phyloP scores from a whole-genome alignment of 1,140 invertebrate species.

The Battus philenor region DNA sequence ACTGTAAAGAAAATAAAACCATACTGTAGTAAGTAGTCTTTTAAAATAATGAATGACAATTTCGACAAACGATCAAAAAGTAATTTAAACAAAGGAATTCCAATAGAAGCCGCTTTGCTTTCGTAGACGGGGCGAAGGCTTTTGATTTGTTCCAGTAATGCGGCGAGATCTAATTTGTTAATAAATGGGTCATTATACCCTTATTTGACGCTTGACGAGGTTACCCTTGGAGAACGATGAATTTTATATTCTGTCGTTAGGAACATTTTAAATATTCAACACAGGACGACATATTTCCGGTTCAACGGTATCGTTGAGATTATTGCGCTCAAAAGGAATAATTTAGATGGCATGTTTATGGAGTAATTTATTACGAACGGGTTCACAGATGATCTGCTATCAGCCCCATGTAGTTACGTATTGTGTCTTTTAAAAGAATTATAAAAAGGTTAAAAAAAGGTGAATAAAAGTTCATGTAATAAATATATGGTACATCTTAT shows the following conservation, averaged over 20 bases:
- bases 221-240: slow-evolving; percentile 48
- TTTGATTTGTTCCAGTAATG: slow-evolving; percentile 36
- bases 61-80: slow-evolving; percentile 13
- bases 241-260: slow-evolving; percentile 48
- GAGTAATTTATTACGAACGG: too few species aligned
- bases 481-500: too few species aligned
- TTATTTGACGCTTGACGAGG: slow-evolving; percentile 31
- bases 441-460: too few species aligned
- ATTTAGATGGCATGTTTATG: slow-evolving; percentile 10
- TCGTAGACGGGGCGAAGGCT: slow-evolving; percentile 9
- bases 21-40: too few species aligned
- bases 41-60: slow-evolving; percentile 12
- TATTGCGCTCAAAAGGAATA: slow-evolving; percentile 7
- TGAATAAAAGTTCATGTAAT: too few species aligned
- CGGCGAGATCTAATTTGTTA: slow-evolving; percentile 64
- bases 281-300: slow-evolving; percentile 37
- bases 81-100: slow-evolving; percentile 17
- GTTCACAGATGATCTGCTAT: too few species aligned
- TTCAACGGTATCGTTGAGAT: slow-evolving; percentile 8
- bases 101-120: slow-evolving; percentile 15
- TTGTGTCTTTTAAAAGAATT: too few species aligned
- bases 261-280: slow-evolving; percentile 49
- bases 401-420: too few species aligned
- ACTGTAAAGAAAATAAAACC: background rate
- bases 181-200: slow-evolving; percentile 66